Evolutionary conservation across 1,140 invertebrate genomes (phyloP), one percentile per base, ranked within the genome.

Genomic region (Stegodyphus dumicola): DNA sequence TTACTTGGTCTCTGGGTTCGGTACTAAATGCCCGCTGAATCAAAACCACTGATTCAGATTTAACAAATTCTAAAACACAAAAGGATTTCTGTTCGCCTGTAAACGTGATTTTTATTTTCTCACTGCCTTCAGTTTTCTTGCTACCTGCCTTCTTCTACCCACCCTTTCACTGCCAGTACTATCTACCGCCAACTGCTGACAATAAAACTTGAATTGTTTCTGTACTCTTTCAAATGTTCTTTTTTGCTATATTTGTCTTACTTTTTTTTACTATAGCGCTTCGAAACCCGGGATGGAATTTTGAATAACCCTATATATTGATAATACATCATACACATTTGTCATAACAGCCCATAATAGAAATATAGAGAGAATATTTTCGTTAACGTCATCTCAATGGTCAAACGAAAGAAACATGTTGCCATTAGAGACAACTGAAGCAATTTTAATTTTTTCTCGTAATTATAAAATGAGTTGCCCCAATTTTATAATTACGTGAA

Each of bases 161-260:
- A n/a, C 56, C 9, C 9, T 60, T 60, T 5, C 9, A 11, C 15
- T 60, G 9, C 15, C 15, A 9, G 15, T 11, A 5, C 9, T 5
- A 67, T 67, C 65, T 67, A 67, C 56, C 9, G 5, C 5, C 56
- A 60, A 60, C 56, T 60, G 56, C 9, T 60, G 15, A 10, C 15
- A 67, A n/a, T n/a, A 67, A 67, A 67, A 67, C 65, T 17, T 67
- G 65, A 67, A 67, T 67, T 17, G 17, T 67, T 67, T 67, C 6
- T 67, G 11, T 17, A 18, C 6, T 67, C n/a, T 18, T n/a, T 7
- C 11, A 13, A 67, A 18, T 7, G 9, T 67, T 67, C 65, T n/a
- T 67, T 18, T 67, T 67, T 18, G 7, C 65, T 13, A 5, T 67
- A 15, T 67, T 60, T 60, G 33, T 33, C 33, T 60, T 60, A 11